Conservation (phyloP, 2,113 vertebrate genomes). For the Neolamprologus sp. region DNA sequence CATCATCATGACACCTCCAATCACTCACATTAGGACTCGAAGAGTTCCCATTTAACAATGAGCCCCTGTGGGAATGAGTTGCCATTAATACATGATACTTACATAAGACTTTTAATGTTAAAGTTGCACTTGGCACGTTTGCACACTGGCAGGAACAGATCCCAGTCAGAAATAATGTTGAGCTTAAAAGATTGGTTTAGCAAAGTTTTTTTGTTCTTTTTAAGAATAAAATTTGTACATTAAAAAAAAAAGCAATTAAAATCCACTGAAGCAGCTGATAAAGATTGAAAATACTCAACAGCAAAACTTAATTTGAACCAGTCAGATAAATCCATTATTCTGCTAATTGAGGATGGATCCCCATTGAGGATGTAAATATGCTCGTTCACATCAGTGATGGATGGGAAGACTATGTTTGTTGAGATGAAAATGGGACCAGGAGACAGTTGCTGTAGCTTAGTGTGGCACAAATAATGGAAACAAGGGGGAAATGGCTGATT, state of each 20-base stretch:
- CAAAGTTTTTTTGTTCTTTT: background rate
- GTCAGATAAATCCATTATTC: background rate
- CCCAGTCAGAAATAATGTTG: background rate
- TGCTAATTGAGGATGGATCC: background rate
- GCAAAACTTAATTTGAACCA: background rate
- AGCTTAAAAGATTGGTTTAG: background rate
- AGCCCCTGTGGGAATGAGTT: background rate
- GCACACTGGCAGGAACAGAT: background rate
- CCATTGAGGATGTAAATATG: background rate
- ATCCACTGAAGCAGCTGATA: background rate
- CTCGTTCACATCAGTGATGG: background rate
- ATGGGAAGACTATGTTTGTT: background rate
- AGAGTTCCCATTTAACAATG: constrained; percentile 21
- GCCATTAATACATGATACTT: background rate
- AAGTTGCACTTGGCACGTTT: background rate
- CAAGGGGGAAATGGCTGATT: background rate
- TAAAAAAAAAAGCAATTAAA: background rate
- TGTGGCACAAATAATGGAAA: background rate
- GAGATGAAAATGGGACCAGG: background rate
- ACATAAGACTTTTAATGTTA: background rate
- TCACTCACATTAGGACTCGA: constrained; percentile 15
- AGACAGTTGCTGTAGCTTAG: background rate
- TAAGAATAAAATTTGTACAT: background rate
- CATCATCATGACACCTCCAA: constrained; percentile 9
- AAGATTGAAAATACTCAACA: background rate